Evolutionary conservation across 2,888 invertebrate species (phyloP), one percentile per base, ranked within the genome.

Genomic region (Lochmaea capreae): DNA sequence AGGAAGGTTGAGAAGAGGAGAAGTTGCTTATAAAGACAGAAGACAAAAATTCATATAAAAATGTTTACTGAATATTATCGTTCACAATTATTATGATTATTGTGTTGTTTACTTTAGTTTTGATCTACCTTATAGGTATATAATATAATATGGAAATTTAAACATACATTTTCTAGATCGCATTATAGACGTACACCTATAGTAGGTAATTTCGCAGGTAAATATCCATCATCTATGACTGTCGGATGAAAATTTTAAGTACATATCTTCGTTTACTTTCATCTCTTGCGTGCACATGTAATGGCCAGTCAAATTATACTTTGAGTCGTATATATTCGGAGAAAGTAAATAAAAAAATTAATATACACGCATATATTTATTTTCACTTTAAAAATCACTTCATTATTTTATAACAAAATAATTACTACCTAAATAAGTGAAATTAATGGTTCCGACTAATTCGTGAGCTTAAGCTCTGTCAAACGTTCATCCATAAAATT

Each of bases 1-100:
- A 82, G 77, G 88, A 0, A 81, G 87, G 77, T 91, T 90, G 77
- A 90, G 95, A 74, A 90, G 89, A 63, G 95, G 96, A 42, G 90
- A 94, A 87, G 89, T 95, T 1, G 89, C 91, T 57, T 95, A 95
- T 87, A 92, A 89, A 82, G 95, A 95, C 83, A 91, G 95, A 82
- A 76, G 84, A 26, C 91, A 90, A 83, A 95, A 94, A 88, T 92
- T 93, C 75, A 86, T 88, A 73, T 93, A 91, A 89, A 57, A 33
- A 14, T 14, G 6, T 16, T n/a, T 14, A 49, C n/a, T 49, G 10
- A 14, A 49, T 14, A 14, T 5, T 33, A 33, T 33, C 5, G 5
- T 33, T 4, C 3, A 33, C 5, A 33, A 33, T 33, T 33, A 33
- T 33, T 33, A 5, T 5, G n/a, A n/a, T n/a, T n/a, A n/a, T n/a